These are phyloP conservation scores for Nephrotoma flavescens DNA, from an alignment of 2,888 invertebrate genomes.

Conservation along the genomic window DNA sequence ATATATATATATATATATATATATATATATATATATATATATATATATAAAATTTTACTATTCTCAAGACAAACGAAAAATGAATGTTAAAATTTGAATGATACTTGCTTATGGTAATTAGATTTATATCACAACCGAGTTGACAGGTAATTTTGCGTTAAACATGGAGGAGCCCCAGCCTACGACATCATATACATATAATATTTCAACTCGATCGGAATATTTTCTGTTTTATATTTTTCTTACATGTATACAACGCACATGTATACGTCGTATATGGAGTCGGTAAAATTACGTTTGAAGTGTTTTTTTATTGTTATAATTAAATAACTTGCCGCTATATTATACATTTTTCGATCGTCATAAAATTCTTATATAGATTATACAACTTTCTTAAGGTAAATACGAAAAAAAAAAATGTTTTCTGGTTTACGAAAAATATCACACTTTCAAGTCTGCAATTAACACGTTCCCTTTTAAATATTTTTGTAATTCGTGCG, in stretches of 20 bases:
- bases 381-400: background rate
- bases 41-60: background rate
- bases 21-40: too few species aligned
- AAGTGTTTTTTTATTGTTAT: background rate
- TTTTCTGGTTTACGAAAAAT: background rate
- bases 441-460: background rate
- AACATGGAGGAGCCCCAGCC: background rate
- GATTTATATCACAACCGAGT: background rate
- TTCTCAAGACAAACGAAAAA: background rate
- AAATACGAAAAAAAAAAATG: background rate
- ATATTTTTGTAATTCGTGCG: background rate
- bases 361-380: background rate
- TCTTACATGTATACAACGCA: too few species aligned
- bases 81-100: background rate
- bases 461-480: background rate
- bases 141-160: background rate
- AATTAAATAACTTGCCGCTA: background rate
- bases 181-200: too few species aligned
- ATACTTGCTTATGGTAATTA: background rate
- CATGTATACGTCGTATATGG: too few species aligned
- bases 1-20: too few species aligned
- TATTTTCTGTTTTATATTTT: too few species aligned
- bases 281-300: background rate
- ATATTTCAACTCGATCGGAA: too few species aligned
- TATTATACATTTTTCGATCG: background rate